These are phyloP conservation scores for Diachrysia chrysitis DNA, from an alignment of 2,888 invertebrate genomes.

Conservation along the genomic window DNA sequence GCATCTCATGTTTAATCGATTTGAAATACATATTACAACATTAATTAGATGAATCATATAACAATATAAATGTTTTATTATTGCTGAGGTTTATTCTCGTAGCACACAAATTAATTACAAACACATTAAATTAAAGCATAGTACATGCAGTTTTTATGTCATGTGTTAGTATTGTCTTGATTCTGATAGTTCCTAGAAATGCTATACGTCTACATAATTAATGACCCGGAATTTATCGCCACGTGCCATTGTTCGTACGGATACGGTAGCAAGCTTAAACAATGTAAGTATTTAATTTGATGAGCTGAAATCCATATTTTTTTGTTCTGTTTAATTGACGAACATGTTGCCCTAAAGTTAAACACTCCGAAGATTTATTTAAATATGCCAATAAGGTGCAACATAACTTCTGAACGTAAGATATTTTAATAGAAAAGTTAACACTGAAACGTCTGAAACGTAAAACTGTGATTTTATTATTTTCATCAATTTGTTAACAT, in stretches of 20 bases:
- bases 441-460: no score
- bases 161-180: conserved; percentile 2
- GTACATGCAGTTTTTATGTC: conserved; percentile 7
- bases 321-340: not conserved
- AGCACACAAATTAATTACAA: conserved; percentile 52
- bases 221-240: conserved; percentile 11
- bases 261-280: conserved; percentile 16
- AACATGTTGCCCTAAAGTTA: not conserved
- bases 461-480: no score
- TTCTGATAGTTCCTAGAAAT: not conserved
- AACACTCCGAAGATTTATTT: no score
- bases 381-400: no score
- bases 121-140: conserved; percentile 36
- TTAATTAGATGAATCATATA: no score
- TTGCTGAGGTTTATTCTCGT: conserved; percentile 43
- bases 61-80: conserved; percentile 51
- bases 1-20: not conserved
- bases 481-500: no score
- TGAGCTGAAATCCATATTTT: not conserved
- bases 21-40: no score
- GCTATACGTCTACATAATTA: conserved; percentile 6
- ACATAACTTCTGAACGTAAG: no score
- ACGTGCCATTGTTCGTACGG: conserved; percentile 20
- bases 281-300: conserved; percentile 16
- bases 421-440: no score